Base-by-base conservation (phyloP, 2,888 invertebrate genomes). In the Trachelus troglodyta region DNA sequence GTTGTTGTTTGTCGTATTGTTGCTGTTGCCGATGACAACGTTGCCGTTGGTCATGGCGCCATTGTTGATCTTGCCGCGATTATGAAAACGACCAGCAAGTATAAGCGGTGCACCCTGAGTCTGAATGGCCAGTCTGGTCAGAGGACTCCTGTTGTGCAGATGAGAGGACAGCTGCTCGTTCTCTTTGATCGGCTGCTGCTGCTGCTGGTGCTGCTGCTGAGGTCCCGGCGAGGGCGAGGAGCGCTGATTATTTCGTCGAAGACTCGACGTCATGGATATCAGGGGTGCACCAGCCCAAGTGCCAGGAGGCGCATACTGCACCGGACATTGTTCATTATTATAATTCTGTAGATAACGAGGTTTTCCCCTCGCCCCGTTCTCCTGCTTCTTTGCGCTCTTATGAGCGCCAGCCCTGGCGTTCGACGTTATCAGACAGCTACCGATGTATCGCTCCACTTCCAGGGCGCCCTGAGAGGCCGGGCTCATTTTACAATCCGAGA, bases 41-140 rank as follows among this genome's bases (percentile, higher is more conserved):
- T 78, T 76, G 23, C 76, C 79, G 12, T 73, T 77, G 77, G 80
- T 84, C 77, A 81, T 83, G 75, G 77, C 80, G 33, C 78, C 84
- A 81, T 76, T 82, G 76, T 82, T 82, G 34, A 83, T 92, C 88
- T 94, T 94, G 89, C 92, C 91, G 83, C 93, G 92, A 81, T 89
- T 90, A 87, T 92, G 93, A 90, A 94, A 94, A 85, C 94, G 93
- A 84, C 95, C 94, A 85, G 96, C 93, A 80, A 96, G 93, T 84
- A 97, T 96, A 81, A 97, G 93, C n/a, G 97, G 97, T 73, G 95
- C 96, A 73, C 97, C 97, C 90, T 96, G 96, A 9, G 96, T 96
- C 91, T 97, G 97, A 88, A 96, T 95, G 23, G 96, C 96, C 82
- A 97, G 92, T 86, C 96, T 94, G 12, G 96, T 94, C 82, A 97